These are phyloP conservation scores for Microtus richardsoni DNA, from an alignment of 2,113 vertebrate genomes.

Conservation along the genomic window DNA sequence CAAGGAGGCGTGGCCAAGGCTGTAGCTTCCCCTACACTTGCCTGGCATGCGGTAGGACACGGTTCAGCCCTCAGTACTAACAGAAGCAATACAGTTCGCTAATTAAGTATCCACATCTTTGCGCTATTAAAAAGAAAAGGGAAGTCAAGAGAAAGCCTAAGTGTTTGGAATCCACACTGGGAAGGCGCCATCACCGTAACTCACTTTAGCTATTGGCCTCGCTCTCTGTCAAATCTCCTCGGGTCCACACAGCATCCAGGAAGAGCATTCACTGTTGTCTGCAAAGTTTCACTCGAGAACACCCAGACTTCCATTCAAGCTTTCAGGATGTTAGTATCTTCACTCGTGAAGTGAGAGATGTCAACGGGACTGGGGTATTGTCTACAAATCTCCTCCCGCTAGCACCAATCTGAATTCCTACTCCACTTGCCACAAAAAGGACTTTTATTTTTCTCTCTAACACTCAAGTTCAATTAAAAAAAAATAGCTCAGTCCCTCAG, in stretches of 20 bases:
- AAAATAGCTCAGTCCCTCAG: not conserved
- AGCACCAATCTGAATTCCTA: not conserved
- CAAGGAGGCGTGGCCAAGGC: not conserved
- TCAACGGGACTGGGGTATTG: not conserved
- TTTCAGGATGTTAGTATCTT: not conserved
- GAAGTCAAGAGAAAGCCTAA: not conserved
- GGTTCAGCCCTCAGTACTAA: not conserved
- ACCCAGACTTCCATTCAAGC: not conserved
- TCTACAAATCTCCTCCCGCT: not conserved
- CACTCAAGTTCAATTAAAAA: not conserved
- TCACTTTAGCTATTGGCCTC: not conserved
- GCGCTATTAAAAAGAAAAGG: not conserved
- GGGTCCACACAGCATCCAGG: slow-evolving; percentile 25
- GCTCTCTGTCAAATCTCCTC: not conserved
- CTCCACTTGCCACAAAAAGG: not conserved
- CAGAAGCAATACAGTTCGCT: not conserved
- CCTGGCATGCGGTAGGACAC: not conserved
- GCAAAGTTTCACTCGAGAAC: not conserved
- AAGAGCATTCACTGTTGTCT: not conserved
- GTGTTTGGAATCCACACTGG: not conserved
- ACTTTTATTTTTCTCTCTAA: slow-evolving; percentile 37
- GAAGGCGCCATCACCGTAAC: not conserved
- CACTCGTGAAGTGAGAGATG: not conserved
- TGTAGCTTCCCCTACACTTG: not conserved
- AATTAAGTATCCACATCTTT: not conserved